A percentile compares a stretch with the other conserved stretches of the same genome.
These are phyloP conservation scores for Syrphus vitripennis DNA, from an alignment of 2,888 invertebrate species.

Conservation along the genomic window DNA sequence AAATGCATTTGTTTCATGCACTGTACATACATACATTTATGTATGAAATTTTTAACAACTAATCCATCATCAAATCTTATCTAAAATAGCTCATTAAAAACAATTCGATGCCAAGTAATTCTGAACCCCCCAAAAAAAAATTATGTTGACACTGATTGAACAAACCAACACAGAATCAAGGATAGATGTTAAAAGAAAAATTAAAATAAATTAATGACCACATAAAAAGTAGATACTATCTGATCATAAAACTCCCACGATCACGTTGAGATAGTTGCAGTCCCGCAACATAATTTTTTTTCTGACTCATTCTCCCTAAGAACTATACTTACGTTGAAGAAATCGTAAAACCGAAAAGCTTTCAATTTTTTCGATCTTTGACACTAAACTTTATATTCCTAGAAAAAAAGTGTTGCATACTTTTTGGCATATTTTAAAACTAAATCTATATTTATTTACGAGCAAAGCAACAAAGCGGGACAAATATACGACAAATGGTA, in stretches of 20 bases:
- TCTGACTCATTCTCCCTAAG: neutral
- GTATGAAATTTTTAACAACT: neutral
- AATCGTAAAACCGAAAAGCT: neutral
- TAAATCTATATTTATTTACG: neutral
- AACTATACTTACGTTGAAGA: neutral
- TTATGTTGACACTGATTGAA: slow-evolving; percentile 41
- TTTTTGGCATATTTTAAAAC: slow-evolving; percentile 30
- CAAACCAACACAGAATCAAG: slow-evolving; percentile 28
- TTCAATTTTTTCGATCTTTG: neutral
- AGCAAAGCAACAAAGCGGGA: neutral
- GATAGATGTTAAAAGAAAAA: slow-evolving; percentile 30
- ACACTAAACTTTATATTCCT: too few species aligned
- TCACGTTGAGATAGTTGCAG: neutral
- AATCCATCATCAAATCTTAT: slow-evolving; percentile 44
- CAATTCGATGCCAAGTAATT: slow-evolving; percentile 46
- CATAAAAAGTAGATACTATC: slow-evolving; percentile 21
- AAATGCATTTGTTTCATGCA: too few species aligned
- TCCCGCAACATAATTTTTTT: neutral
- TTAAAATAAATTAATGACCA: slow-evolving; percentile 29
- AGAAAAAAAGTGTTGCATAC: slow-evolving; percentile 52
- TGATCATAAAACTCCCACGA: slow-evolving; percentile 5
- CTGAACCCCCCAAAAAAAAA: neutral
- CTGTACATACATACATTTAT: too few species aligned
- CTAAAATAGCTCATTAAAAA: slow-evolving; percentile 29
- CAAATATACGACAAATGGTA: slow-evolving; percentile 1